A percentile compares a stretch with the other conserved stretches of the same genome.
Conservation (phyloP, 2,797 vertebrate genomes). For the Argentina silus region DNA sequence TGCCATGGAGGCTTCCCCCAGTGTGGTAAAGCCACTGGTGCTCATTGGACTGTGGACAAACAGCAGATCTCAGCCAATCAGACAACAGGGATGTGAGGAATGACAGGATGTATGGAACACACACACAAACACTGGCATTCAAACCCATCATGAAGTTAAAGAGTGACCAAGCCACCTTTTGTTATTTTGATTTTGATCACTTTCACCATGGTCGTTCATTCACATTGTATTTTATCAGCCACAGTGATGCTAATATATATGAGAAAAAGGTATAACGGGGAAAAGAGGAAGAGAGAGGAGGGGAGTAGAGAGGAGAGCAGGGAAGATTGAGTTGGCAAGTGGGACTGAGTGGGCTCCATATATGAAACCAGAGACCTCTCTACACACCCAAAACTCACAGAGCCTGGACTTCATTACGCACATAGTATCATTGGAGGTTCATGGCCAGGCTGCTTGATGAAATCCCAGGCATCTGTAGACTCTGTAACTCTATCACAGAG, state of each 20-base stretch:
- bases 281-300: neutral
- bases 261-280: neutral
- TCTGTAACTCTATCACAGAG: neutral
- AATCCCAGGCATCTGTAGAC: neutral
- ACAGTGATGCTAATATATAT: neutral
- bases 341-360: neutral
- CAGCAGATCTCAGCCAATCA: constrained; percentile 47
- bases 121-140: constrained; percentile 51
- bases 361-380: neutral
- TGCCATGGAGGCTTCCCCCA: constrained; percentile 62
- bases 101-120: constrained; percentile 53
- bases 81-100: constrained; percentile 48
- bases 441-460: constrained; percentile 4
- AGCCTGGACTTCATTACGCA: neutral
- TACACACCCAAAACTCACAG: neutral
- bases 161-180: constrained; percentile 20
- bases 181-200: constrained; percentile 25
- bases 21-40: constrained; percentile 54
- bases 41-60: constrained; percentile 68
- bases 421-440: neutral
- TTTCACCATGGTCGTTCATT: neutral
- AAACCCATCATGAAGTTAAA: constrained; percentile 44
- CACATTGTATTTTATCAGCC: neutral
- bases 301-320: neutral
- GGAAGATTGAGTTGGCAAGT: neutral